Evolutionary conservation across 2,797 vertebrate genomes (phyloP), one percentile per base, ranked within the genome.

Genomic region (Chaunax sp.): DNA sequence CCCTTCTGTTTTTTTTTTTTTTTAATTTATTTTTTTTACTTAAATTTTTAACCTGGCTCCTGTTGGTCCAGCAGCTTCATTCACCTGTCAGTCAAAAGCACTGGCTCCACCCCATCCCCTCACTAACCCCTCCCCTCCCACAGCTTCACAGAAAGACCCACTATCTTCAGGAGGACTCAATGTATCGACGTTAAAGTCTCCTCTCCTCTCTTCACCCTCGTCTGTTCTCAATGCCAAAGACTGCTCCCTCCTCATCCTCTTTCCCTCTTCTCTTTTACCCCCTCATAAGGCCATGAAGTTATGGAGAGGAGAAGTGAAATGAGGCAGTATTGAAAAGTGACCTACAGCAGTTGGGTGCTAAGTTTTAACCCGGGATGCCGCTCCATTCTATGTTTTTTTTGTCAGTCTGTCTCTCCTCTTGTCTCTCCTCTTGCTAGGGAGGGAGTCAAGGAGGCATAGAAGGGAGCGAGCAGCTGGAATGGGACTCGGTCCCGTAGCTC

Each of bases 131-230:
- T 61, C 81, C 75, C 84, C 78, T 81, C 89, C 84, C 84, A 88
- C 92, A 92, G 92, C 90, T 92, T 89, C 89, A 92, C 91, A 98
- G 96, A 94, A 93, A 89, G 93, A 94, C 93, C 93, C 93, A 94
- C 93, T 94, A 94, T 93, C 92, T 89, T 77, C 85, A 70, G 87
- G 84, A 88, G 86, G 88, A 86, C 79, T 10, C 6, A n/a, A 20
- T 54, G 73, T 81, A 68, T 85, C 85, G 86, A 41, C 41, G 76
- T 69, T 51, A 53, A 46, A 58, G 54, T 59, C 83, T 72, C 64
- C 74, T 77, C 78, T 84, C 76, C 73, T 83, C 73, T 82, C 78
- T 57, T 95, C 95, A 23, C 38, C 9, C 18, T 61, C 69, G 61
- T 64, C 52, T 69, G 58, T 76, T 77, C 85, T 86, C 84, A 72